A percentile compares a stretch with the other conserved stretches of the same genome.
These are phyloP conservation scores for Goniozus legneri DNA, from an alignment of 1,140 invertebrate genomes.

Conservation along the genomic window DNA sequence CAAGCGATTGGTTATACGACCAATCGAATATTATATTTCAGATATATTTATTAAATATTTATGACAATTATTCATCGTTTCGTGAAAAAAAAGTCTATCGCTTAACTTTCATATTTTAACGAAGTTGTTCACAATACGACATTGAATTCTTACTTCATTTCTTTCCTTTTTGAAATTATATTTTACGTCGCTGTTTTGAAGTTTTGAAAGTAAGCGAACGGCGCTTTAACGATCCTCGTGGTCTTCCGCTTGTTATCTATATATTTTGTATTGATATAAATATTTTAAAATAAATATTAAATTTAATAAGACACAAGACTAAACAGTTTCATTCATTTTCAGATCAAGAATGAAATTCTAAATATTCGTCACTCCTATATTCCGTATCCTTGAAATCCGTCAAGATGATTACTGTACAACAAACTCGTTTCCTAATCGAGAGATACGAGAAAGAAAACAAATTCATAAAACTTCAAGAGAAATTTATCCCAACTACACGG, in stretches of 20 bases:
- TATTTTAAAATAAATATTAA: constrained; percentile 51
- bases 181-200: neutral
- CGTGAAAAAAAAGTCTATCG: constrained; percentile 9
- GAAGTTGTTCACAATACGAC: neutral
- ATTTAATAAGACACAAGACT: constrained; percentile 1
- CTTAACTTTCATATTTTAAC: neutral
- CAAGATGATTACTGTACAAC: too few relatives aligned
- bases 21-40: too few relatives aligned
- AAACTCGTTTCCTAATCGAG: constrained; percentile 36
- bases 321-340: constrained; percentile 1
- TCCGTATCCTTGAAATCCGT: constrained; percentile 22
- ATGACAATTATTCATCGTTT: constrained; percentile 9
- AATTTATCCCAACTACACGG: constrained; percentile 24
- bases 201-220: constrained; percentile 4
- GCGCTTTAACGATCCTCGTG: constrained; percentile 15
- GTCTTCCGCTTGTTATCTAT: constrained; percentile 48
- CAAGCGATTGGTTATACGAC: too few relatives aligned
- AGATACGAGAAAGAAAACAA: constrained; percentile 34
- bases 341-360: neutral
- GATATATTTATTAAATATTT: neutral
- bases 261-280: constrained; percentile 52
- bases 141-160: neutral
- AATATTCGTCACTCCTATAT: neutral
- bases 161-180: neutral
- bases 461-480: constrained; percentile 23